Conservation (phyloP, 1,140 invertebrate species). For the Aphelenchoides fujianensis region DNA sequence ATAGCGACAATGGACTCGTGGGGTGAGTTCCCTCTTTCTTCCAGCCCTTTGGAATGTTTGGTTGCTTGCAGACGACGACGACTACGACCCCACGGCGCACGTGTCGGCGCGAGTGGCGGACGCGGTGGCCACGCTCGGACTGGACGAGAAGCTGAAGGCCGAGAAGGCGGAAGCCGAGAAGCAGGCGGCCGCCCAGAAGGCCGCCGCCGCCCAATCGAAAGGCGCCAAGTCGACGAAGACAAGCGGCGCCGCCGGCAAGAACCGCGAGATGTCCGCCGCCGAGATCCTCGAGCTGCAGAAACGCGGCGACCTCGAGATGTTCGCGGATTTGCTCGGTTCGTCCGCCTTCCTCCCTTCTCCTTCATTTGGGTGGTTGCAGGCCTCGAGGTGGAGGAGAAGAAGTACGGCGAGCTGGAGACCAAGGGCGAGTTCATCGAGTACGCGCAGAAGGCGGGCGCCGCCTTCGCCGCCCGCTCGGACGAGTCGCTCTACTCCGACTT, state of each 20-base stretch:
- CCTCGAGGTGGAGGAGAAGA: conserved; percentile 30
- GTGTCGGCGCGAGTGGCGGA: conserved; percentile 24
- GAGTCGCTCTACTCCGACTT: conserved; percentile 20
- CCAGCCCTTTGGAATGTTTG: conserved; percentile 81
- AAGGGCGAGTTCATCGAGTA: conserved; percentile 32
- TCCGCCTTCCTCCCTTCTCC: conserved; percentile 16
- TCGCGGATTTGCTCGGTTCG: conserved; percentile 36
- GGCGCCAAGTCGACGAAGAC: conserved; percentile 17
- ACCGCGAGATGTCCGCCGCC: conserved; percentile 14
- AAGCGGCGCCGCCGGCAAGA: not conserved
- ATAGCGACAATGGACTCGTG: conserved; percentile 10
- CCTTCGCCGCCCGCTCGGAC: conserved; percentile 19
- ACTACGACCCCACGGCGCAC: conserved; percentile 30
- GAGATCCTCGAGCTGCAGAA: conserved; percentile 33
- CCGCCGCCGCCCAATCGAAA: not conserved
- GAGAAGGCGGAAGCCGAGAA: conserved; percentile 4
- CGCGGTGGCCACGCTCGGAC: conserved; percentile 34
- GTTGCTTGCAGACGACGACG: conserved; percentile 33
- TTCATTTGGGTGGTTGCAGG: conserved; percentile 23
- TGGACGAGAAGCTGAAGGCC: conserved; percentile 23
- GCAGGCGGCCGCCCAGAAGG: conserved; percentile 4
- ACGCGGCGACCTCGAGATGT: conserved; percentile 27
- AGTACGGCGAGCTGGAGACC: conserved; percentile 26
- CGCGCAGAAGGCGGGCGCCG: conserved; percentile 27
- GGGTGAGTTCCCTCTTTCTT: conserved; percentile 98